These are phyloP conservation scores for Fregata magnificens DNA, from an alignment of 2,113 vertebrate genomes.

Conservation along the genomic window DNA sequence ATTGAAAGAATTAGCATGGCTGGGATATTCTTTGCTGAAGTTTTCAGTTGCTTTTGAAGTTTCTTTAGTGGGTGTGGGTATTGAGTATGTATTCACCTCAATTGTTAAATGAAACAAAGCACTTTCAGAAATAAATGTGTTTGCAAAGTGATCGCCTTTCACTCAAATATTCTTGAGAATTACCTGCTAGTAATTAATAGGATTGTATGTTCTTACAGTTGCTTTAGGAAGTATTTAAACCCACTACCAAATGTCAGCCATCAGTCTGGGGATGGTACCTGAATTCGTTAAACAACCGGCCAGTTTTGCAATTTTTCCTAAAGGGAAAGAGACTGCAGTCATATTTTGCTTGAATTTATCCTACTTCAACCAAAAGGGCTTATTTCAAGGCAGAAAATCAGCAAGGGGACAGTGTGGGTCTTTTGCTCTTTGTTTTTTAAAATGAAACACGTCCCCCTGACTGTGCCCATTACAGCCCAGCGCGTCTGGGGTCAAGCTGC, in stretches of 20 bases:
- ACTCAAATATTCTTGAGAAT: background rate
- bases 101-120: background rate
- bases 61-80: background rate
- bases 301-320: background rate
- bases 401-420: background rate
- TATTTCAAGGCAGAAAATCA: background rate
- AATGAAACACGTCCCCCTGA: background rate
- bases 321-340: background rate
- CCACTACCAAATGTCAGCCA: accelerated
- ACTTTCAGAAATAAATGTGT: background rate
- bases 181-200: background rate
- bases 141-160: background rate
- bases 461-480: background rate
- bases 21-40: background rate
- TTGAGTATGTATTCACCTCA: background rate
- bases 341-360: background rate
- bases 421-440: background rate
- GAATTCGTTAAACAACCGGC: background rate
- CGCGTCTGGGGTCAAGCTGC: background rate
- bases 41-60: background rate
- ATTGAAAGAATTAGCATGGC: background rate
- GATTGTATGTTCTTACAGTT: background rate
- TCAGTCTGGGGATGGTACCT: background rate
- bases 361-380: background rate
- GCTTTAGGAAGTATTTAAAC: background rate